phyloP scores from a whole-genome alignment of 2,113 vertebrate species.

The Oreochromis tanganicae region DNA sequence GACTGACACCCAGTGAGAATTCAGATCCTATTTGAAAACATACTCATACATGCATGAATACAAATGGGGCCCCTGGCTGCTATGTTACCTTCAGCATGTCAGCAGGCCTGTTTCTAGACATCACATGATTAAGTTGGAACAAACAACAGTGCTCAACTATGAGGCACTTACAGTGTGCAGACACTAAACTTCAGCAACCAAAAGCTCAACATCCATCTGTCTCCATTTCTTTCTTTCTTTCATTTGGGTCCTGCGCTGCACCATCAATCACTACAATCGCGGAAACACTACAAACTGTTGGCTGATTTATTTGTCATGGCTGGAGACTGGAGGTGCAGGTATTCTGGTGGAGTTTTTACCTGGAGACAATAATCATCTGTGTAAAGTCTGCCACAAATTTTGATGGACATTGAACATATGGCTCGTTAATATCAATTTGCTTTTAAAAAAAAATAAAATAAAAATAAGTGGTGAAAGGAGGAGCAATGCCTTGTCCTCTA shows the following conservation, averaged over 20 bases:
- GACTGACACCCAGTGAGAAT: background rate
- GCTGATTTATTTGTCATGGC: background rate
- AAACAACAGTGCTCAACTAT: background rate
- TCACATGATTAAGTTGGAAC: background rate
- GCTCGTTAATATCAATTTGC: too few species aligned
- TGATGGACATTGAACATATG: background rate
- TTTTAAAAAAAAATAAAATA: background rate
- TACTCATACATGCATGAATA: conserved; percentile 12
- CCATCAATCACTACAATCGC: background rate
- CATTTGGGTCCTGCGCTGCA: background rate
- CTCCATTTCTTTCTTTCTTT: background rate
- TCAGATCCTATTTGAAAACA: conserved; percentile 3
- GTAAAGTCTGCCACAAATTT: background rate
- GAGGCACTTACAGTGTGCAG: background rate
- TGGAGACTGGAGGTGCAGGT: background rate
- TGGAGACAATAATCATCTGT: background rate
- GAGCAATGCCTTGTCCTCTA: background rate
- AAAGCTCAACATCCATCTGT: background rate
- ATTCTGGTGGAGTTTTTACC: background rate
- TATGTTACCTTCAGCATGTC: background rate
- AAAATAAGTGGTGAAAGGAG: background rate
- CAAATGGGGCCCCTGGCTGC: background rate
- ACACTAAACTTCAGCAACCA: background rate
- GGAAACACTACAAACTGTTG: background rate
- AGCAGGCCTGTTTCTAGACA: background rate